Evolutionary conservation across 2,797 vertebrate species (phyloP).

Genomic region (Echeneis naucrates): DNA sequence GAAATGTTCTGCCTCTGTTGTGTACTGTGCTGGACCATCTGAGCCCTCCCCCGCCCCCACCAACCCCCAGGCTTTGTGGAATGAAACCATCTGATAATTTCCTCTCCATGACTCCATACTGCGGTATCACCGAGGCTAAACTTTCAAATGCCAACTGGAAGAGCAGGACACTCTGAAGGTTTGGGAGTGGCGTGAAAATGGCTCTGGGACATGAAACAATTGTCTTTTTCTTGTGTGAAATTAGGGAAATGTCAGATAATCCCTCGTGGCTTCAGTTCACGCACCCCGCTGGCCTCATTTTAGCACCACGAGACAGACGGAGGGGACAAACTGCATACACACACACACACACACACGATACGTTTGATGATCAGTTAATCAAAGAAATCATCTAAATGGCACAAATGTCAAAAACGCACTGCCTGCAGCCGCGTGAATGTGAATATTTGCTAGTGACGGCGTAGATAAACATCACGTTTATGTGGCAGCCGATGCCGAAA

Average conservation of each 20-base stretch:
- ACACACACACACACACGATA: no score
- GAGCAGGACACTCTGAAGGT: neutral
- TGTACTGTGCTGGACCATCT: neutral
- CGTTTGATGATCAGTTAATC: neutral
- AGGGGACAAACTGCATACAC: neutral
- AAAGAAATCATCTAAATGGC: no score
- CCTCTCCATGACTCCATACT: neutral
- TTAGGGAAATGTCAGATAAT: slow-evolving; percentile 51
- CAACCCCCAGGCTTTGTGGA: neutral
- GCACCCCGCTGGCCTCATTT: slow-evolving; percentile 6
- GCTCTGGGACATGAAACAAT: slow-evolving; percentile 15
- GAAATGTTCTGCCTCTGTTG: neutral
- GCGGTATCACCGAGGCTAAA: neutral
- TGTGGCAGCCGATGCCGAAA: no score
- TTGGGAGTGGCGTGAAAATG: slow-evolving; percentile 13
- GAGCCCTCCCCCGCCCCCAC: no score
- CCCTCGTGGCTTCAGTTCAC: slow-evolving; percentile 14
- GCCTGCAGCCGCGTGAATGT: no score
- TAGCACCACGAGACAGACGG: slow-evolving; percentile 1
- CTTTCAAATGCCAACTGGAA: slow-evolving; percentile 11
- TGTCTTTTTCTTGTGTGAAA: slow-evolving; percentile 41
- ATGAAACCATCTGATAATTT: neutral
- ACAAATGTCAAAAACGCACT: no score
- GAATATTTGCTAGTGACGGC: no score
- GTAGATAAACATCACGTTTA: no score